phyloP scores from a whole-genome alignment of 2,888 invertebrate species.

The Pedicia rivosa region DNA sequence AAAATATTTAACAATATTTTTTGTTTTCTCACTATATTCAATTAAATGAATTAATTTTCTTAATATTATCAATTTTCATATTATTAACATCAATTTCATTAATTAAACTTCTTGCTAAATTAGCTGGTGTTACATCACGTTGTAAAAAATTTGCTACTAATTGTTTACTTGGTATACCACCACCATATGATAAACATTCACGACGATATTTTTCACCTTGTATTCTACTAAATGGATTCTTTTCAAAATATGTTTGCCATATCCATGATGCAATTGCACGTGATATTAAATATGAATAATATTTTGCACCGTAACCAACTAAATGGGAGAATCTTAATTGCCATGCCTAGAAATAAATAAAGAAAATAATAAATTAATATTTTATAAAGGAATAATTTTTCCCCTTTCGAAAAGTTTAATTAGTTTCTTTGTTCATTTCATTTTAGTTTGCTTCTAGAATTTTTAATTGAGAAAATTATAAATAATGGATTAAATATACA shows the following conservation, averaged over 20 bases:
- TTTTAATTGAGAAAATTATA: too few species aligned
- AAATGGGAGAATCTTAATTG: conserved; percentile 91
- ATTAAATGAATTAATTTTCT: conserved; percentile 11
- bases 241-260: conserved; percentile 75
- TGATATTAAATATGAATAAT: conserved; percentile 94
- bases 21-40: too few species aligned
- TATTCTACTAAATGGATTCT: conserved; percentile 56
- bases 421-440: too few species aligned
- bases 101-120: conserved; percentile 65
- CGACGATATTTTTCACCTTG: conserved; percentile 64
- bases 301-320: conserved; percentile 96
- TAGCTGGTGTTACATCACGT: conserved; percentile 55
- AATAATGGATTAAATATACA: too few species aligned
- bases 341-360: conserved; percentile 52
- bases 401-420: neutral
- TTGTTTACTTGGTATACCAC: conserved; percentile 64
- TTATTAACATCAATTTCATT: conserved; percentile 52
- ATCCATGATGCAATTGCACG: conserved; percentile 84
- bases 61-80: conserved; percentile 29
- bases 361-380: too few species aligned
- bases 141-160: conserved; percentile 66
- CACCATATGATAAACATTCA: conserved; percentile 72
- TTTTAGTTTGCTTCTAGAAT: too few species aligned
- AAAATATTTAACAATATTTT: too few species aligned
- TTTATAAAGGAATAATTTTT: too few species aligned